phyloP scores from a whole-genome alignment of 92 coral and sea anemone genomes.

The Bergia sp. region DNA sequence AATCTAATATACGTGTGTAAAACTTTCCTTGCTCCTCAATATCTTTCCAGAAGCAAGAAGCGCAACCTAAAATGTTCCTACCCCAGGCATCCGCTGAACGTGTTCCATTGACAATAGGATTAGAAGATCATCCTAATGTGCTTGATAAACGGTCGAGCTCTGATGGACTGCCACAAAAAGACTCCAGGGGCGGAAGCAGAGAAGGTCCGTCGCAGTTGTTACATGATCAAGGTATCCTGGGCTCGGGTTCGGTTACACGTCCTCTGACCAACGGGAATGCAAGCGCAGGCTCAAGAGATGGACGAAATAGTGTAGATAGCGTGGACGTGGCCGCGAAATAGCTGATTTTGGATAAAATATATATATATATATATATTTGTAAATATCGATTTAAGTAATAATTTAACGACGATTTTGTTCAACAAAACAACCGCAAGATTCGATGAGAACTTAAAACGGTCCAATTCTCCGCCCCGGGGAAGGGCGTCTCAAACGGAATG shows the following conservation, averaged over 20 bases:
- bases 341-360: background rate
- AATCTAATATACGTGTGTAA: too few relatives aligned
- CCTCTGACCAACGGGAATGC: background rate
- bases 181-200: background rate
- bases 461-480: too few relatives aligned
- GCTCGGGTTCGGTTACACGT: background rate
- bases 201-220: background rate
- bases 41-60: constrained; percentile 20
- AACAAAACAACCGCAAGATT: background rate
- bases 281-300: background rate
- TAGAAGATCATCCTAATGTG: background rate
- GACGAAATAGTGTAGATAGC: background rate
- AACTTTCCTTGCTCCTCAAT: too few relatives aligned
- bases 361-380: too few relatives aligned
- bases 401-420: background rate
- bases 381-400: background rate
- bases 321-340: background rate
- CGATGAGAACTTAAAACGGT: too few relatives aligned
- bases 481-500: too few relatives aligned
- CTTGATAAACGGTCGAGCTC: constrained; percentile 7
- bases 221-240: background rate
- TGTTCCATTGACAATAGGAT: background rate
- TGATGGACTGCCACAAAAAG: background rate
- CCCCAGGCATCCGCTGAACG: constrained; percentile 5
- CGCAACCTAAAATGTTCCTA: background rate